Evolutionary conservation across 2,888 invertebrate genomes (phyloP).

Genomic region (Aphodius granarius): DNA sequence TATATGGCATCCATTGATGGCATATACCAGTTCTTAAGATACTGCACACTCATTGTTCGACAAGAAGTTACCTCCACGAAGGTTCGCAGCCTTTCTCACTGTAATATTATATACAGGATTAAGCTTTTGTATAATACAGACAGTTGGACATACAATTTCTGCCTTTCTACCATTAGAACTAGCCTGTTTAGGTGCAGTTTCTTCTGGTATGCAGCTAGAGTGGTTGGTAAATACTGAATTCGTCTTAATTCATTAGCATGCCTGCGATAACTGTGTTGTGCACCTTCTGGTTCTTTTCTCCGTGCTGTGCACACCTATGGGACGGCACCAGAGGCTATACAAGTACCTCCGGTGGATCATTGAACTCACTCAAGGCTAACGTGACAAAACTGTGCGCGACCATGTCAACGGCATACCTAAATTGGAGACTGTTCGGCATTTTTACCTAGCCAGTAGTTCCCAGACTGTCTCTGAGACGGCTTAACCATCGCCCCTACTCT

Average conservation of each 20-base stretch:
- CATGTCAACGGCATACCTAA: conserved; percentile 19
- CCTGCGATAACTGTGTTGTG: conserved; percentile 3
- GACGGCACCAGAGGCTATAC: not conserved
- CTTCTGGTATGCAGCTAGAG: too few species aligned
- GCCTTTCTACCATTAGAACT: too few species aligned
- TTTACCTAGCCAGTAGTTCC: not conserved
- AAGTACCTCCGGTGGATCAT: conserved; percentile 13
- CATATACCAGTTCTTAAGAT: conserved; percentile 6
- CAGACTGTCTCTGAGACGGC: too few species aligned
- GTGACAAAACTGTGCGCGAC: conserved; percentile 16
- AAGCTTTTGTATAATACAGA: too few species aligned
- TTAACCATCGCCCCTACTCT: too few species aligned
- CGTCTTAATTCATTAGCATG: conserved; percentile 11
- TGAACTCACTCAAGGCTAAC: conserved; percentile 24
- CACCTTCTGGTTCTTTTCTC: not conserved
- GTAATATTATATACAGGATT: too few species aligned
- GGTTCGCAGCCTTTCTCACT: too few species aligned
- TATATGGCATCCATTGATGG: not conserved
- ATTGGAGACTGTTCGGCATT: conserved; percentile 9
- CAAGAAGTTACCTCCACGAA: not conserved
- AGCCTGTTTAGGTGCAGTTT: too few species aligned
- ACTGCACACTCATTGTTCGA: conserved; percentile 8
- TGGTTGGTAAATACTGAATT: too few species aligned
- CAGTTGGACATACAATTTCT: too few species aligned
- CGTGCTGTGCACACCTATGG: not conserved